Base-by-base conservation (phyloP, 2,113 vertebrate genomes). In the Syrrhaptes paradoxus region DNA sequence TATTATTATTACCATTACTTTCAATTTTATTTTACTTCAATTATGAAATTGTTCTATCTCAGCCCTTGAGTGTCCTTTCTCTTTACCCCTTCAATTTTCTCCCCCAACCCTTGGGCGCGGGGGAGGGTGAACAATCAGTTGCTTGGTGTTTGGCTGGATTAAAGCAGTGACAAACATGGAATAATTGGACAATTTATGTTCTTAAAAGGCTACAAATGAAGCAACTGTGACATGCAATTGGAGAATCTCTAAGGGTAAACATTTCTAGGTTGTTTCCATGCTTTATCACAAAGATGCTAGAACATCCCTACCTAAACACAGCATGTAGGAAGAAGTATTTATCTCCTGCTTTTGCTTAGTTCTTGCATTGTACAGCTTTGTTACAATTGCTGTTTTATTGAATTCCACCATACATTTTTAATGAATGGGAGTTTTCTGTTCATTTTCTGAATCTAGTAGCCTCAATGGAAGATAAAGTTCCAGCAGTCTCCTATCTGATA, bases 201-300 rank as follows among this genome's bases (percentile, higher is more conserved):
- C 93, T 97, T 95, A 93, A 96, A 93, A 63, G 17, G 86, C 83
- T 91, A 87, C 25, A 94, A 74, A 89, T 81, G 71, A 96, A 96
- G 61, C 16, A 83, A 75, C 41, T 78, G 6, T 58, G 36, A 84
- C 13, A 19, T 58, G 68, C 65, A 93, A 66, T 87, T 54, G 73
- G 61, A 92, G 76, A 86, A 70, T 34, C 36, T 89, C 72, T 87
- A 32, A 85, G 72, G 45, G 55, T 67, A 94, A 96, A 61, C 12
- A 62, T 93, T 72, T 57, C n/a, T 34, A 34, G 46, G 28, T 16
- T 80, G 84, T 97, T 96, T 88, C 89, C 52, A 45, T 79, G 74
- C 13, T 6, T 36, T 58, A 34, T 59, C 82, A 73, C 9, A 17
- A 51, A 55, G 57, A 45, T 82, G 32, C 28, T 73, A 34, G 46